Evolutionary conservation across 2,113 vertebrate genomes (phyloP).

Genomic region (Pseudolaguvia tuberculata): DNA sequence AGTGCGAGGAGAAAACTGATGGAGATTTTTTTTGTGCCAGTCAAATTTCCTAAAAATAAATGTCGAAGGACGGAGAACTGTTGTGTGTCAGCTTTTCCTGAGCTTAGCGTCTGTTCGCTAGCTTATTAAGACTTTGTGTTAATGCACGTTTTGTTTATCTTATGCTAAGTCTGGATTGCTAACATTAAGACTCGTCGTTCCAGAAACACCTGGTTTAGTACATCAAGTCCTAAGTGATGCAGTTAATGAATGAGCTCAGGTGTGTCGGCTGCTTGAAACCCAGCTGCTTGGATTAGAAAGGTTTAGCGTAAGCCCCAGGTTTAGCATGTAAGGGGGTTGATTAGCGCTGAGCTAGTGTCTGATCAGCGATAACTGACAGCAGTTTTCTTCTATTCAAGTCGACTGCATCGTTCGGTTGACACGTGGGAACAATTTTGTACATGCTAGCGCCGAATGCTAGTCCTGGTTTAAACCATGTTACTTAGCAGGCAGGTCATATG

Average conservation of each 20-base stretch:
- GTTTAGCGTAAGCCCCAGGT: constrained; percentile 23
- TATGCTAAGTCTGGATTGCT: constrained; percentile 2
- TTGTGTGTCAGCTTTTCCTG: neutral
- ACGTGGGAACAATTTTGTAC: constrained; percentile 18
- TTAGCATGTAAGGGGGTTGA: constrained; percentile 30
- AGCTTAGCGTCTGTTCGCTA: neutral
- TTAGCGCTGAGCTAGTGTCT: constrained; percentile 26
- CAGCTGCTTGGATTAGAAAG: constrained; percentile 30
- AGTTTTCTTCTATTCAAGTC: constrained; percentile 20
- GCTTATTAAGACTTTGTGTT: constrained; percentile 17
- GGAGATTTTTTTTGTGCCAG: neutral
- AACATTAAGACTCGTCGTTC: constrained; percentile 8
- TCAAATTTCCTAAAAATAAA: constrained; percentile 22
- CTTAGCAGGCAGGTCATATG: constrained; percentile 28
- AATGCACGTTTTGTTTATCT: constrained; percentile 24
- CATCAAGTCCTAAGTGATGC: constrained; percentile 21
- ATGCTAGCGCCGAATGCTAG: neutral
- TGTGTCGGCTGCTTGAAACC: constrained; percentile 12
- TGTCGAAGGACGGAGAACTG: constrained; percentile 5
- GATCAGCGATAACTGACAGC: constrained; percentile 32
- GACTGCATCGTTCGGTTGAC: neutral
- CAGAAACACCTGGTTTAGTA: constrained; percentile 25
- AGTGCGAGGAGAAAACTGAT: neutral
- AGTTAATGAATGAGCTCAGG: constrained; percentile 37
- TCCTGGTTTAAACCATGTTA: constrained; percentile 23